Conservation (phyloP, 2,888 invertebrate species). For the Blera fallax region DNA sequence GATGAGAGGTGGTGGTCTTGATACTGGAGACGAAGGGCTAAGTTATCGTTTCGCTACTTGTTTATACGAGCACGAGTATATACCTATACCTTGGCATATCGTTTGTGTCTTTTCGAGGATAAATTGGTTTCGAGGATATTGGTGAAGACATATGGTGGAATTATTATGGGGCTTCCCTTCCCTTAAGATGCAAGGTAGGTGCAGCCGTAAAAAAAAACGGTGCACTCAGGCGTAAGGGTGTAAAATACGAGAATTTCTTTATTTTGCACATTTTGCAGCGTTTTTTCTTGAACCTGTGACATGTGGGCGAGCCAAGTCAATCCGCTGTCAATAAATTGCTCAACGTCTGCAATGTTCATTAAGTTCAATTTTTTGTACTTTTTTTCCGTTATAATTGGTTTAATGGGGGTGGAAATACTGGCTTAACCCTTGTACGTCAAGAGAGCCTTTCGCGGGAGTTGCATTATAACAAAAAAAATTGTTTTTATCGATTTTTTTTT, state of each 20-base stretch:
- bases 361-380: neutral
- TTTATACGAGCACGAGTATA: too few species aligned
- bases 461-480: neutral
- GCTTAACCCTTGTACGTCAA: neutral
- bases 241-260: neutral
- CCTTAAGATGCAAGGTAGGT: neutral
- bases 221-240: conserved; percentile 32
- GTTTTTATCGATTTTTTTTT: neutral
- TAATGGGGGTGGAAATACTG: neutral
- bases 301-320: conserved; percentile 16
- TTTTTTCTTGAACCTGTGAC: neutral
- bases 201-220: conserved; percentile 2
- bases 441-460: neutral
- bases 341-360: conserved; percentile 25
- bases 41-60: neutral
- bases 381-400: neutral
- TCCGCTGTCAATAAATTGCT: conserved; percentile 34
- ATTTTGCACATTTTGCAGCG: too few species aligned
- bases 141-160: neutral
- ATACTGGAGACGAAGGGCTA: neutral
- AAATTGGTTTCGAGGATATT: conserved; percentile 13
- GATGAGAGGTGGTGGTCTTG: neutral
- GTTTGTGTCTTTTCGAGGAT: neutral
- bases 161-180: neutral
- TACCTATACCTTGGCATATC: neutral